phyloP scores from a whole-genome alignment of 2,888 invertebrate species.

The Petrophora chlorosata region DNA sequence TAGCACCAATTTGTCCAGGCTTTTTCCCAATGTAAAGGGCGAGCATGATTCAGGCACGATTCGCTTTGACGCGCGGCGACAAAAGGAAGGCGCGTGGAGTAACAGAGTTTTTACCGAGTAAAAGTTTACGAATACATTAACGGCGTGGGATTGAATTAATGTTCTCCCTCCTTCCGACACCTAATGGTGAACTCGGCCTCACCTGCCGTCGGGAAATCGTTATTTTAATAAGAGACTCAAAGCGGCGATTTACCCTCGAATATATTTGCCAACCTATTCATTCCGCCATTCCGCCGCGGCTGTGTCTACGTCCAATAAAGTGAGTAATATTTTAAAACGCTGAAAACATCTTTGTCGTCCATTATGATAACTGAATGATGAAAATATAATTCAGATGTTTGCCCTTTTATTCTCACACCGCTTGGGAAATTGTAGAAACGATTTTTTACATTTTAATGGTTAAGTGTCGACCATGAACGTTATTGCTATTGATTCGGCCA shows the following conservation, averaged over 20 bases:
- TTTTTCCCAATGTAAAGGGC: too few species aligned
- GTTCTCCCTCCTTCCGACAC: conserved; percentile 42
- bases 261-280: conserved; percentile 34
- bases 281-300: conserved; percentile 33
- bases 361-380: conserved; percentile 30
- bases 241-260: conserved; percentile 28
- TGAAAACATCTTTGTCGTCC: conserved; percentile 36
- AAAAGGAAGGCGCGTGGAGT: not conserved
- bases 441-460: too few species aligned
- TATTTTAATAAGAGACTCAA: conserved; percentile 40
- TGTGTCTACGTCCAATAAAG: conserved; percentile 40
- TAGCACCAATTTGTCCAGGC: too few species aligned
- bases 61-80: too few species aligned
- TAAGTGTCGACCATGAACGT: too few species aligned
- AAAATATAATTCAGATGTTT: conserved; percentile 15
- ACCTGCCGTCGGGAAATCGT: conserved; percentile 41
- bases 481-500: too few species aligned
- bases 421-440: not conserved
- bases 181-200: conserved; percentile 39
- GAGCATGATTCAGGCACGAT: too few species aligned
- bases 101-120: conserved; percentile 32
- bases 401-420: not conserved
- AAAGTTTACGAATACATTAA: conserved; percentile 53
- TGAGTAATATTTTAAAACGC: conserved; percentile 42
- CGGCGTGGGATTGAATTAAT: conserved; percentile 49